These are phyloP conservation scores for Drosophila lutescens DNA, from an alignment of 2,888 invertebrate genomes.

Conservation along the genomic window DNA sequence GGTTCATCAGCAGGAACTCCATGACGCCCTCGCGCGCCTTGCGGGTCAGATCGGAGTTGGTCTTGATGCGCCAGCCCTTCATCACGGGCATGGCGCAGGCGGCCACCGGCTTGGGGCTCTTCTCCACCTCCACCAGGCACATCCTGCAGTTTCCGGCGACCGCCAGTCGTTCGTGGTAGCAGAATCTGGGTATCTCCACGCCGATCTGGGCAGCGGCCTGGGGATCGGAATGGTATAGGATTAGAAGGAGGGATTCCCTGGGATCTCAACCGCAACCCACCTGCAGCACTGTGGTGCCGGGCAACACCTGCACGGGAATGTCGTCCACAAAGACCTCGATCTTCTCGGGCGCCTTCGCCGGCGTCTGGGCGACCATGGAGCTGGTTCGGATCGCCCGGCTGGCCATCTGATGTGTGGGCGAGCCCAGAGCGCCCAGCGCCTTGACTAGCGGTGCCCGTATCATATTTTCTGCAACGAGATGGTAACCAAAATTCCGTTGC, in stretches of 20 bases:
- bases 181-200: slow-evolving; percentile 99
- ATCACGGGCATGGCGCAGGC: slow-evolving; percentile 99
- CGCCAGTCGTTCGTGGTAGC: slow-evolving; percentile 99
- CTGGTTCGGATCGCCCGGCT: slow-evolving; percentile 85
- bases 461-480: slow-evolving; percentile 85
- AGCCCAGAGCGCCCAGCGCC: slow-evolving; percentile 86
- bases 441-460: slow-evolving; percentile 90
- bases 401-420: slow-evolving; percentile 84
- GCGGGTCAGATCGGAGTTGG: slow-evolving; percentile 96
- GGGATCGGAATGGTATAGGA: not conserved
- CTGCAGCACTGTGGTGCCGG: slow-evolving; percentile 98
- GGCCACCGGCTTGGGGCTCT: slow-evolving; percentile 98
- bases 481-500: slow-evolving; percentile 31
- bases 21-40: slow-evolving; percentile 94
- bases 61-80: slow-evolving; percentile 99
- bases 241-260: not conserved
- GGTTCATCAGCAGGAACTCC: slow-evolving; percentile 99
- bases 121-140: slow-evolving; percentile 99
- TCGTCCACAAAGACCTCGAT: slow-evolving; percentile 99
- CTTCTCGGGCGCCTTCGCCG: slow-evolving; percentile 88
- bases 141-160: slow-evolving; percentile 99
- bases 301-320: slow-evolving; percentile 95
- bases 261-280: slow-evolving; percentile 76
- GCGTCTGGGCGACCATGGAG: slow-evolving; percentile 84
- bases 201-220: slow-evolving; percentile 97